Base-by-base conservation (phyloP, 2,888 invertebrate species). In the Phengaris arion region DNA sequence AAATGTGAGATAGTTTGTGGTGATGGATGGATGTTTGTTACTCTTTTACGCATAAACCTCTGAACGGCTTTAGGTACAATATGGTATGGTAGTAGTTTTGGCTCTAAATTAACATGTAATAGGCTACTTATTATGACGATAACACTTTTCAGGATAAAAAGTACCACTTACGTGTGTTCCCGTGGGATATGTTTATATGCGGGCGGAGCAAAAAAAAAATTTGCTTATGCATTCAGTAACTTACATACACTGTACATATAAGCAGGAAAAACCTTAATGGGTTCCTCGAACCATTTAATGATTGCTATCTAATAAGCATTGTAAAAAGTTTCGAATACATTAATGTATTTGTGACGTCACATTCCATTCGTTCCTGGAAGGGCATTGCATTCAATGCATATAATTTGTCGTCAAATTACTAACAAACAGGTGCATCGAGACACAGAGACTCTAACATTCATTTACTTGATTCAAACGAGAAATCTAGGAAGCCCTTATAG, bases 361-460 rank as follows among this genome's bases (percentile, higher is more conserved):
- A 69, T 57, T 52, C 68, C 59, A 68, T 68, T 70, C 73, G 70
- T 72, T 76, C 70, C 68, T 68, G 55, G 74, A 74, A 68, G 52
- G 74, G 55, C 48, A 35, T 54, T 52, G 77, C 74, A 77, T 80
- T 79, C 77, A 79, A 80, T 78, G 76, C 79, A 77, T 77, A 79
- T 79, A 74, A 59, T 76, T 68, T 78, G 79, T 78, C 79, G 79
- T 79, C 78, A 79, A 68, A 54, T 68, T 64, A 52, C 35, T 46
- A 9, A 2, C 8, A 52, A 15, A 35, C 5, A 74, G 74, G 59
- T n/a, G 72, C 35, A 12, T 52, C 12, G 8, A 5, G 1, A 52
- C 51, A 72, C 70, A 70, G 54, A 72, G 54, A 35, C n/a, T 13
- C 12, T 5, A 54, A 1, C 48, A 48, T 48, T 48, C 48, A 48